Base-by-base conservation (phyloP, 2,888 invertebrate species). In the Heteromyza rotundicornis region DNA sequence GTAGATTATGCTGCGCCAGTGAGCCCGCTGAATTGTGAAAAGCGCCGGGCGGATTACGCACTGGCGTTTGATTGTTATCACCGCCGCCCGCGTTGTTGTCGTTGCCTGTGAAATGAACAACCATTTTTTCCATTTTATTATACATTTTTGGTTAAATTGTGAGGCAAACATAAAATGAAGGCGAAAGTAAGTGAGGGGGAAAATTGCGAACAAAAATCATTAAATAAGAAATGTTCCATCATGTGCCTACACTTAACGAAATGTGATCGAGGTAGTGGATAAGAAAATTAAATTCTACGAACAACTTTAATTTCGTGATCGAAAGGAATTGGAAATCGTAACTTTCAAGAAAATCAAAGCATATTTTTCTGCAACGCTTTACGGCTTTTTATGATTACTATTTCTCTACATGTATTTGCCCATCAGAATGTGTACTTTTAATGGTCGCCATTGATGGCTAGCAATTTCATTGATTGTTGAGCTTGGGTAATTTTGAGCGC, bases 21-120 rank as follows among this genome's bases (percentile, higher is more conserved):
- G 80, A 74, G 72, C 78, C 78, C 66, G 81, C 82, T 69, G 78
- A 76, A 77, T 83, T 83, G 77, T 82, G 82, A 75, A 81, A 82
- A 71, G 83, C 83, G 74, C 83, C 83, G 40, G 83, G 83, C 67
- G 82, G 82, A 81, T 83, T 82, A 73, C 83, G 83, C 72, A 83
- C 77, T 67, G 81, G 80, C 70, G 82, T 78, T 73, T 82, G 82
- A 76, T 78, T 80, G 75, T 78, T 80, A 75, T 82, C 81, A 73
- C 77, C 81, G 78, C 68, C 64, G 73, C 62, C 64, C 5, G 69
- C 70, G 64, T 68, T 73, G 65, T 66, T 71, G 67, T 49, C 61
- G 68, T 72, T 75, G 74, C 75, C 76, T 76, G 70, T 22, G 62
- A 68, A 59, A 62, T 59, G 59, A 50, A 24, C 40, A 35, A 44